Conservation (phyloP, 2,113 vertebrate genomes). For the Dasyprocta punctata region DNA sequence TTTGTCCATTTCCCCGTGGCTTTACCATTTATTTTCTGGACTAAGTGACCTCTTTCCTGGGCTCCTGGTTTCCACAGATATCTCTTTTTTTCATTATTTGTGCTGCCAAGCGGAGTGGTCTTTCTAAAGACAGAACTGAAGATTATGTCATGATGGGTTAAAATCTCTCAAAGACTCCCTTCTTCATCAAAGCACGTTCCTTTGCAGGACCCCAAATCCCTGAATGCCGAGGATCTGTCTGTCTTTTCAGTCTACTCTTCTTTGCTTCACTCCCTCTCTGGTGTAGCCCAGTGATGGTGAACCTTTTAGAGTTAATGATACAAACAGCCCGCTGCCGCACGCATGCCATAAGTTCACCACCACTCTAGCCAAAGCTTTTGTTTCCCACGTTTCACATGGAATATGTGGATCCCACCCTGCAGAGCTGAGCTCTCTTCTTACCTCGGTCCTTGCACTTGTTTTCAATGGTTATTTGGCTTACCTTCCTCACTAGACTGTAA, state of each 20-base stretch:
- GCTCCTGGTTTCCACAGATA: neutral
- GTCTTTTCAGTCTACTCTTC: neutral
- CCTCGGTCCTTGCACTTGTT: neutral
- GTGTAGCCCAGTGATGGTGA: neutral
- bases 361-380: neutral
- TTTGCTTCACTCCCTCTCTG: neutral
- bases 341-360: neutral
- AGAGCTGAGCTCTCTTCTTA: neutral
- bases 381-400: neutral
- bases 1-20: neutral
- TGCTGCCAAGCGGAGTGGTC: neutral
- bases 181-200: neutral
- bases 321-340: neutral
- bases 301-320: neutral
- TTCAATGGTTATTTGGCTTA: neutral
- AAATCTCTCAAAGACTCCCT: neutral
- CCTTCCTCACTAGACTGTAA: neutral
- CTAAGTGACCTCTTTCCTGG: neutral
- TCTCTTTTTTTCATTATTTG: neutral
- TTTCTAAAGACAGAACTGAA: slow-evolving; percentile 38
- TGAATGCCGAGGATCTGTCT: neutral
- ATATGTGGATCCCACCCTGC: neutral
- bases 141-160: neutral
- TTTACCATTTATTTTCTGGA: slow-evolving; percentile 6
- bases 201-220: neutral